Percentiles rank a stretch among this genome's conserved stretches.
Conservation (phyloP, 1,140 invertebrate species). For the Drosophila takahashii region DNA sequence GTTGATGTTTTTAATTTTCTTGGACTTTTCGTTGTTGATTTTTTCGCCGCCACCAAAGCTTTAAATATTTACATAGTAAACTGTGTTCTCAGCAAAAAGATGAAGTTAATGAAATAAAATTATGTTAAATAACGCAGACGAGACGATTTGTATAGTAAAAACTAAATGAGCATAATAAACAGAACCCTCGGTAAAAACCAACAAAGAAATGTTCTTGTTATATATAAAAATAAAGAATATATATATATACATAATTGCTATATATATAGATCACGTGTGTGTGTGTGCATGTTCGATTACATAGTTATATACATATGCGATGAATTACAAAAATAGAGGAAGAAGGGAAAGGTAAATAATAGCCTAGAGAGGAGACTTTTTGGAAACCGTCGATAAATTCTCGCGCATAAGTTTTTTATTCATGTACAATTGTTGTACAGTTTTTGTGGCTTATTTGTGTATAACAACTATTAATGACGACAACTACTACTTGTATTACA, state of each 20-base stretch:
- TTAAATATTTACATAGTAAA: constrained; percentile 81
- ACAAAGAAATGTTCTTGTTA: constrained; percentile 41
- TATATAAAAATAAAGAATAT: constrained; percentile 64
- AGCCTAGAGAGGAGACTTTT: constrained; percentile 63
- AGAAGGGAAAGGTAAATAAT: constrained; percentile 46
- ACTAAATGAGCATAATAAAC: constrained; percentile 55
- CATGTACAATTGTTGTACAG: constrained; percentile 68
- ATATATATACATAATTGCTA: constrained; percentile 17
- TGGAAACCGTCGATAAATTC: constrained; percentile 77
- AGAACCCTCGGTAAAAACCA: constrained; percentile 30
- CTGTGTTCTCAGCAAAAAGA: constrained; percentile 74
- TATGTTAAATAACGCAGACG: constrained; percentile 47
- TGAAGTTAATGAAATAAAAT: constrained; percentile 49
- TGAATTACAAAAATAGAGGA: constrained; percentile 24
- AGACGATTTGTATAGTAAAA: constrained; percentile 80
- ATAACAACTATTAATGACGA: constrained; percentile 67
- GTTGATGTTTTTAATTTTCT: constrained; percentile 13
- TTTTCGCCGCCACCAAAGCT: constrained; percentile 78
- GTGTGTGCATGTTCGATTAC: constrained; percentile 73
- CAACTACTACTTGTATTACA: constrained; percentile 48
- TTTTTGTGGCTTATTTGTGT: constrained; percentile 81
- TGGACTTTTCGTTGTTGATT: constrained; percentile 37
- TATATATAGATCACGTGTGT: constrained; percentile 67
- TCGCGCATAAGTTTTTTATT: constrained; percentile 74
- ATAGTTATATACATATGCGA: constrained; percentile 50